These are phyloP conservation scores for Delphinapterus leucas DNA, from an alignment of 2,113 vertebrate genomes.

Conservation along the genomic window DNA sequence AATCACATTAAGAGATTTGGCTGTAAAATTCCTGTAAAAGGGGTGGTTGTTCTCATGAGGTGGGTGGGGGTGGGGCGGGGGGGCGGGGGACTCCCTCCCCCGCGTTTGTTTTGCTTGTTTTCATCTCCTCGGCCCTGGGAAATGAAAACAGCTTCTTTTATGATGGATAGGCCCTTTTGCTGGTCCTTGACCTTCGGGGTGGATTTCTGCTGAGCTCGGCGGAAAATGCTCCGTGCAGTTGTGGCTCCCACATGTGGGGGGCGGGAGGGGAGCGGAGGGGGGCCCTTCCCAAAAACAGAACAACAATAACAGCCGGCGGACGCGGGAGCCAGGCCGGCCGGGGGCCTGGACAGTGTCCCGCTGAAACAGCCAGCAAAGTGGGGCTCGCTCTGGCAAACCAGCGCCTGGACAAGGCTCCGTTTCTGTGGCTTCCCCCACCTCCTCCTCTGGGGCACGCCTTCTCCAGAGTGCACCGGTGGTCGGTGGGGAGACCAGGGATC, in stretches of 20 bases:
- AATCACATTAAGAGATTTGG: slow-evolving; percentile 83
- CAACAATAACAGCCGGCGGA: slow-evolving; percentile 66
- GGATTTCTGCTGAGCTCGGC: slow-evolving; percentile 85
- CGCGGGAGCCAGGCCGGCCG: background rate
- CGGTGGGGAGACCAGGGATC: background rate
- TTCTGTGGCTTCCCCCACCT: background rate
- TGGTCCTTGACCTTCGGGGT: slow-evolving; percentile 83
- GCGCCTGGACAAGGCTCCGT: background rate
- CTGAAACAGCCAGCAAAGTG: background rate
- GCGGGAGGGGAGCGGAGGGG: slow-evolving; percentile 55
- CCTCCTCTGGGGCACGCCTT: background rate
- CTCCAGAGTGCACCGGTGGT: background rate
- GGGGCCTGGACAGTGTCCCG: slow-evolving; percentile 44
- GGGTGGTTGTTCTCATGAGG: background rate
- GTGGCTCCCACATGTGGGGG: slow-evolving; percentile 81
- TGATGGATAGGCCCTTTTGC: slow-evolving; percentile 79
- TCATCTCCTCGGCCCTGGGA: slow-evolving; percentile 80
- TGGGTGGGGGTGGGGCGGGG: background rate
- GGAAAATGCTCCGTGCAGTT: slow-evolving; percentile 78
- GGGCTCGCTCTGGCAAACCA: background rate
- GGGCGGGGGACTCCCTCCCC: background rate
- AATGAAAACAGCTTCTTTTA: slow-evolving; percentile 79
- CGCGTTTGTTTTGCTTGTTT: slow-evolving; percentile 58
- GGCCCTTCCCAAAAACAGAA: slow-evolving; percentile 79
- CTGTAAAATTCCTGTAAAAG: slow-evolving; percentile 77